Conservation (phyloP, 1,140 invertebrate genomes). For the Melitaea cinxia region DNA sequence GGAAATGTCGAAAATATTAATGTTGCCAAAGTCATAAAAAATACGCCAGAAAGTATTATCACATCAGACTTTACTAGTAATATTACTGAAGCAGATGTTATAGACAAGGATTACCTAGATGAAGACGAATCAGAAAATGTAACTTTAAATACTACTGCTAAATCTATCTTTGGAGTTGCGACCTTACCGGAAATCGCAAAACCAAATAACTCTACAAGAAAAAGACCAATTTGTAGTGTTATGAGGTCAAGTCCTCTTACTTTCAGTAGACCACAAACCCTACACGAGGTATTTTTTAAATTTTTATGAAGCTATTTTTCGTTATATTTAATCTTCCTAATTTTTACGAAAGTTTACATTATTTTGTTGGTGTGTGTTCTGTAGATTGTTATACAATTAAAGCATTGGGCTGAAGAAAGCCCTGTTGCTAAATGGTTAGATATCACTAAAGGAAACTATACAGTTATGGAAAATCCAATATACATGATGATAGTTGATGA, state of each 20-base stretch:
- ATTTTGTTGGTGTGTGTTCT: neutral
- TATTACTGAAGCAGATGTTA: slow-evolving; percentile 19
- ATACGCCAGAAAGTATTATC: slow-evolving; percentile 12
- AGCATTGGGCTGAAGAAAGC: slow-evolving; percentile 66
- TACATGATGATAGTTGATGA: slow-evolving; percentile 75
- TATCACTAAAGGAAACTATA: slow-evolving; percentile 66
- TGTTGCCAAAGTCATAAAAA: neutral
- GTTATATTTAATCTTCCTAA: neutral
- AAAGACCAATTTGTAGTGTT: slow-evolving; percentile 49
- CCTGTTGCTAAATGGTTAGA: slow-evolving; percentile 67
- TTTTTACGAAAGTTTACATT: neutral
- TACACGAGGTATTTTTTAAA: slow-evolving; percentile 56
- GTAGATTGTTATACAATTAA: slow-evolving; percentile 61
- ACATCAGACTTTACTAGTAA: slow-evolving; percentile 27
- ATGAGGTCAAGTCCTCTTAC: slow-evolving; percentile 51
- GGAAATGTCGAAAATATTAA: slow-evolving; percentile 32
- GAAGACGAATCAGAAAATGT: slow-evolving; percentile 29
- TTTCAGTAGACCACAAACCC: slow-evolving; percentile 61
- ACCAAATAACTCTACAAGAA: slow-evolving; percentile 23
- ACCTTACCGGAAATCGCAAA: neutral
- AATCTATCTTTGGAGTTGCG: slow-evolving; percentile 1
- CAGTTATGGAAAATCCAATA: slow-evolving; percentile 72
- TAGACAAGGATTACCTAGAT: slow-evolving; percentile 24
- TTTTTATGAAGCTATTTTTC: neutral
- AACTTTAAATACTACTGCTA: slow-evolving; percentile 14